Evolutionary conservation across 30 jellyfish, hydroid and myxozoan genomes (phyloP), one percentile per base, ranked within the genome.

Genomic region (Rhopilema esculentum): DNA sequence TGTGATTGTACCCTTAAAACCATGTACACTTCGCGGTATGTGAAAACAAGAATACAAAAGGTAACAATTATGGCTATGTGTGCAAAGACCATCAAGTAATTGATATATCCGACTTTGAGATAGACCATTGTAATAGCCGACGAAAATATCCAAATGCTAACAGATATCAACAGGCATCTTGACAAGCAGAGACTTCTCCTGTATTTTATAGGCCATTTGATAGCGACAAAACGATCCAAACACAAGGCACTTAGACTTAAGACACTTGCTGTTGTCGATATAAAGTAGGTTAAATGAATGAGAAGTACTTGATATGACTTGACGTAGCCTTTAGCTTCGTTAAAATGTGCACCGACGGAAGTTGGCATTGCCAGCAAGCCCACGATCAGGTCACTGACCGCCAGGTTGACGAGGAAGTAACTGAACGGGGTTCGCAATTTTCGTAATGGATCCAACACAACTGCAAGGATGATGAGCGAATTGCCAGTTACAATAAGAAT

Each of bases 141-240:
- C 16, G 98, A 74, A 23, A 75, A 29, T 29, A 87, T 32, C 98
- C 98, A 92, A 49, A 92, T 92, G 32, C 29, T 6, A 27, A 49
- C 25, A 28, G 91, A 71, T 17, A 92, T 78, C 32, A 63, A 9
- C 25, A 92, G 75, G 29, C 98, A 92, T 24, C 82, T 51, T 23
- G 67, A 22, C 32, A 72, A 20, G 53, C 77, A 79, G 8, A 86
- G 69, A 27, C 84, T 21, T 27, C 66, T 81, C 53, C 97, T 52
- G 67, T 92, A 92, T 49, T 52, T 50, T 0, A 86, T 62, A 0
- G 98, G 97, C 98, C 96, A 85, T 27, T 70, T 92, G 52, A 92
- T 75, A 9, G 98, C 98, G 68, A 72, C 68, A 49, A 75, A 92
- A 8, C 98, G 93, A 87, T 92, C 98, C n/a, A 92, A 74, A 77